phyloP scores from a whole-genome alignment of 2,888 invertebrate genomes.

The Brachyptera putata region DNA sequence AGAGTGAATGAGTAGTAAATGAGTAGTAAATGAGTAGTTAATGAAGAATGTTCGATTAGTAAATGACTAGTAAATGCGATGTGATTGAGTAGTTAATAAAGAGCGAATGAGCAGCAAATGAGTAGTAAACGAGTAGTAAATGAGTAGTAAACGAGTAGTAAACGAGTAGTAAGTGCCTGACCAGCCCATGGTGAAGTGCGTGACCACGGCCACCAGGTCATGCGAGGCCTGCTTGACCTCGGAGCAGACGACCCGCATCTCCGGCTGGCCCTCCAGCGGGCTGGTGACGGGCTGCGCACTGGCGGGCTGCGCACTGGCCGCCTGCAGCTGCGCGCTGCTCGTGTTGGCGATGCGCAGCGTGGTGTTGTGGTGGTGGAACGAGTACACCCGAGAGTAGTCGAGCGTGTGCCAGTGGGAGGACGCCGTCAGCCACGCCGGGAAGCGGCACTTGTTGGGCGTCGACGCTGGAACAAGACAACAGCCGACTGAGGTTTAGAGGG shows the following conservation, averaged over 20 bases:
- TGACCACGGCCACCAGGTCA: constrained; percentile 54
- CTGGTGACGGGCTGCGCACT: constrained; percentile 46
- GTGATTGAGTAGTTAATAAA: too few relatives aligned
- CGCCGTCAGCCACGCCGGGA: constrained; percentile 82
- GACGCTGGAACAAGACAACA: constrained; percentile 53
- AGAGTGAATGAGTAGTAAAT: too few relatives aligned
- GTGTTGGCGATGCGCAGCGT: constrained; percentile 62
- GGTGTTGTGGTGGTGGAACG: constrained; percentile 78
- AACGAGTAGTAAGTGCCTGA: too few relatives aligned
- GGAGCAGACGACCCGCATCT: constrained; percentile 63
- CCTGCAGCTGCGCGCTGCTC: constrained; percentile 12
- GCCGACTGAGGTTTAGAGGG: background rate
- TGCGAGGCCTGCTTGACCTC: constrained; percentile 55
- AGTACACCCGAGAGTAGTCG: constrained; percentile 80
- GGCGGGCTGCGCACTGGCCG: constrained; percentile 13
- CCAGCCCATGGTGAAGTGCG: constrained; percentile 72
- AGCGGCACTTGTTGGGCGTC: constrained; percentile 68
- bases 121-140: too few relatives aligned
- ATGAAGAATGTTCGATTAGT: too few relatives aligned
- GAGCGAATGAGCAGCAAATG: too few relatives aligned
- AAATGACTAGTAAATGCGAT: too few relatives aligned
- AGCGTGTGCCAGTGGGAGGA: constrained; percentile 85
- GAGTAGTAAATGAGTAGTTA: too few relatives aligned
- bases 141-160: too few relatives aligned
- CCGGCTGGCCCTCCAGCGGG: constrained; percentile 39